phyloP scores from a whole-genome alignment of 2,888 invertebrate species.

The Listrodromus nycthemerus region DNA sequence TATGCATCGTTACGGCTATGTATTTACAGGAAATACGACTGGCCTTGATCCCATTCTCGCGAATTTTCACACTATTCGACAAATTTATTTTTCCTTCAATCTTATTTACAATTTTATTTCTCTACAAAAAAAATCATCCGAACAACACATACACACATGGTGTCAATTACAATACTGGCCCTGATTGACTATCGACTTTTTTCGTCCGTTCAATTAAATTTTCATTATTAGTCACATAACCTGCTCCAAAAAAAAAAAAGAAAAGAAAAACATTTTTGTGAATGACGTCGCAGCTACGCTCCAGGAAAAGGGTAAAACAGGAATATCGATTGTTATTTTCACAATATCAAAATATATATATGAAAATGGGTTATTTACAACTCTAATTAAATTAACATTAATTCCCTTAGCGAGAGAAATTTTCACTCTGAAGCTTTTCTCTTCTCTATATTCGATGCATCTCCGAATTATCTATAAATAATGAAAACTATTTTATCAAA shows the following conservation, averaged over 20 bases:
- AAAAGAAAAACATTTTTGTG: conserved; percentile 14
- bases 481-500: conserved; percentile 9
- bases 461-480: conserved; percentile 9
- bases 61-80: conserved; percentile 52
- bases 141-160: conserved; percentile 31
- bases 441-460: conserved; percentile 8
- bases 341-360: neutral
- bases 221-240: neutral
- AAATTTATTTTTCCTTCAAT: conserved; percentile 4
- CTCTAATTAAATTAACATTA: conserved; percentile 7
- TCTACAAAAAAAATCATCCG: conserved; percentile 15
- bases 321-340: neutral
- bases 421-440: conserved; percentile 7
- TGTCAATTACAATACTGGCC: conserved; percentile 76
- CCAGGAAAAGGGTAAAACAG: neutral
- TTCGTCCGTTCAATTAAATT: neutral
- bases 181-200: conserved; percentile 72
- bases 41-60: conserved; percentile 77
- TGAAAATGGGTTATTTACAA: conserved; percentile 18
- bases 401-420: conserved; percentile 2
- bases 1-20: conserved; percentile 51
- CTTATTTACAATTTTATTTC: conserved; percentile 13
- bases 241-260: conserved; percentile 14
- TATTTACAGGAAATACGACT: conserved; percentile 75
- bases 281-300: conserved; percentile 18